Base-by-base conservation (phyloP, 2,888 invertebrate genomes). In the Cheilosia vulpina region DNA sequence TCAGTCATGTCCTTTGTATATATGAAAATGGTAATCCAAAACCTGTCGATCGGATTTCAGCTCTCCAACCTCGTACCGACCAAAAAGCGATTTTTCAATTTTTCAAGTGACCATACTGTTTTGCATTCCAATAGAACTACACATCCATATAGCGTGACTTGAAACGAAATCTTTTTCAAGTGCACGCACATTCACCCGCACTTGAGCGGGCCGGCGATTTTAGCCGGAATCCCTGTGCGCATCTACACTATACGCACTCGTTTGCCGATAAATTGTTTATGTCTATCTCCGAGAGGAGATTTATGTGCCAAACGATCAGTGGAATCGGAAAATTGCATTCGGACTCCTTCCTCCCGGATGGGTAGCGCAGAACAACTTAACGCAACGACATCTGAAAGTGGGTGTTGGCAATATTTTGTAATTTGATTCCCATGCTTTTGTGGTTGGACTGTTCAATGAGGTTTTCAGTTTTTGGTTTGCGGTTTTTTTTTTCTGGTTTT, bases 331-430 rank as follows among this genome's bases (percentile, higher is more conserved):
- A 68, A 83, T 63, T 58, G 66, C 72, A 73, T 73, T 81, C 24
- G 24, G 11, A 43, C 31, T 17, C 45, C 19, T 24, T 47, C 31
- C n/a, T 43, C 17, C 19, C 72, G 62, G 80, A 38, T 38, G 38
- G 38, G 38, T 71, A 80, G 80, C 65, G 15, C 17, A 47, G 27
- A 75, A 65, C 68, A 73, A 58, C 63, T 72, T 47, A 69, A 63
- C 60, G 66, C 55, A 69, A 69, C 84, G 84, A 84, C 75, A 84
- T 60, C 84, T 57, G 50, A 68, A 84, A 84, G 84, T 84, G 80
- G 84, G 84, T 84, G 84, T 84, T 71, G 43, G 80, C 84, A 60
- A 76, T 84, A 66, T 84, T 84, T 80, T 71, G 84, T 84, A 84
- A 84, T 80, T 84, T 55, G 84, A 84, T 84, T 84, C 84, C 80